Evolutionary conservation across 2,888 invertebrate genomes (phyloP), one percentile per base, ranked within the genome.

Genomic region (Rhyacophila evoluta): DNA sequence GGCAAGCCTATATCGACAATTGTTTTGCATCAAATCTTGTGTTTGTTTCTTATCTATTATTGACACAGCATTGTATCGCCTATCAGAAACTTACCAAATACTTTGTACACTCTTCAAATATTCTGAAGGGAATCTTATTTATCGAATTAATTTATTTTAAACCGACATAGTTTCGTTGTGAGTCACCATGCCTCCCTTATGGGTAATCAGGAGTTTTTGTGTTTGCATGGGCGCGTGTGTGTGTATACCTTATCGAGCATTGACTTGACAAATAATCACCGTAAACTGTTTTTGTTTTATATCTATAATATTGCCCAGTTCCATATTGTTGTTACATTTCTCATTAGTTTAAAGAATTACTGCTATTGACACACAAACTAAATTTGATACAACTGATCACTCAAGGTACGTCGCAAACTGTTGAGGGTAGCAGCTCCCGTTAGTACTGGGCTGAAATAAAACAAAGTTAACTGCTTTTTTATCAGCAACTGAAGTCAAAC

Each of bases 201-300:
- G 68, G n/a, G 15, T 69, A 12, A 69, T 69, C 15, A 11, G 12
- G 29, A 27, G 28, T 8, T 68, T 67, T 69, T 69, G 6, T 69
- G n/a, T 69, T 69, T 55, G 5, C 19, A 55, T 12, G 39, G 5
- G 15, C 55, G 19, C 55, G 12, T 55, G 55, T 55, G 19, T 55
- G 19, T 19, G 19, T 55, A 8, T 55, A 55, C 55, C 15, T 19
- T 28, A 27, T 29, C 69, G 69, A 69, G n/a, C 69, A 69, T 69
- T 69, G 69, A 69, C 69, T 69, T 29, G 69, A 69, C 29, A 69
- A 29, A 69, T 29, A 69, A 68, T 12, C n/a, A n/a, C n/a, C n/a
- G n/a, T n/a, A n/a, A n/a, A n/a, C n/a, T n/a, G n/a, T n/a, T n/a
- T n/a, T n/a, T n/a, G n/a, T n/a, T n/a, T n/a, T n/a, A n/a, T n/a